Conservation (phyloP, 2,797 vertebrate genomes). For the Leuciscus waleckii region DNA sequence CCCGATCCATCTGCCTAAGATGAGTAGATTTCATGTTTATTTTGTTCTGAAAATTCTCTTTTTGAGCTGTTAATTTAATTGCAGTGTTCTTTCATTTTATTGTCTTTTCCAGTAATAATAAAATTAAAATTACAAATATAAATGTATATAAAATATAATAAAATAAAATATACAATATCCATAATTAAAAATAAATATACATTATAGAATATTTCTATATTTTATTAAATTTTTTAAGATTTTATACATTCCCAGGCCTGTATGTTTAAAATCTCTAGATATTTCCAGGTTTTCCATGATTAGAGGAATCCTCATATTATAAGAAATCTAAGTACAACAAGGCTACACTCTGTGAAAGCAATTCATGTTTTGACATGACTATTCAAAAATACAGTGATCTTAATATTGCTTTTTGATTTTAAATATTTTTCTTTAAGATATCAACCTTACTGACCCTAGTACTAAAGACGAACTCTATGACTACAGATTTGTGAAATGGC, state of each 20-base stretch:
- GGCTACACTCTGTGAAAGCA: neutral
- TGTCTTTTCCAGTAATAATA: too few species aligned
- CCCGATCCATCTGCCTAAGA: neutral
- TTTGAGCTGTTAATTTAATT: neutral
- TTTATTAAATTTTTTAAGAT: neutral
- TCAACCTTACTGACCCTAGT: constrained; percentile 74
- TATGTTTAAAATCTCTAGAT: neutral
- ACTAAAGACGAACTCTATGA: constrained; percentile 78
- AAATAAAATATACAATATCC: neutral
- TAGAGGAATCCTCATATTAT: neutral
- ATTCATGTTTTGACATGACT: neutral
- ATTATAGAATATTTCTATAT: neutral
- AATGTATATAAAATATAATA: too few species aligned
- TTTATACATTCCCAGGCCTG: neutral
- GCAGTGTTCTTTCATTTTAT: neutral
- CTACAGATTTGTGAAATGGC: constrained; percentile 89
- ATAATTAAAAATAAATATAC: neutral
- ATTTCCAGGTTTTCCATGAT: neutral
- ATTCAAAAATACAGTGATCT: neutral
- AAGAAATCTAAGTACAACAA: neutral
- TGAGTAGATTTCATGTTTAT: neutral
- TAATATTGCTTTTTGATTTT: constrained; percentile 5
- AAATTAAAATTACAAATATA: neutral
- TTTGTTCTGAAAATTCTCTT: constrained; percentile 18
- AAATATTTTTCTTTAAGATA: constrained; percentile 72